Conservation (phyloP, 1,140 invertebrate species). For the Leptinotarsa lineolata region DNA sequence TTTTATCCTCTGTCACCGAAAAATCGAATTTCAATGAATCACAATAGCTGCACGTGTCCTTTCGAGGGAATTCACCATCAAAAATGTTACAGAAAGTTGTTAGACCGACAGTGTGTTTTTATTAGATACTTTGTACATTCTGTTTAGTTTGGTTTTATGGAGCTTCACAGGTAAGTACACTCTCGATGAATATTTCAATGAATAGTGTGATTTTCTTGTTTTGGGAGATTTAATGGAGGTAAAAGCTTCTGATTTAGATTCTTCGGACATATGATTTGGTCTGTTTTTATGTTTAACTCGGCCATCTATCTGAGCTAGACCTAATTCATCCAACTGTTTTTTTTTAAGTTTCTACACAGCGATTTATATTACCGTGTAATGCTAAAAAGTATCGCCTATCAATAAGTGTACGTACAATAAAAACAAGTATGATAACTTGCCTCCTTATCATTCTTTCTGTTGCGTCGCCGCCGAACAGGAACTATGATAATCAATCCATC, state of each 20-base stretch:
- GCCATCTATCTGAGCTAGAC: not conserved
- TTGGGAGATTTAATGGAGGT: not conserved
- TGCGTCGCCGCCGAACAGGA: not conserved
- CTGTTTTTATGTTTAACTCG: not conserved
- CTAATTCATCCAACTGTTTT: not conserved
- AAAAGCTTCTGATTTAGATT: not conserved
- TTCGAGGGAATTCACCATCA: constrained; percentile 6
- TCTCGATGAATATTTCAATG: not conserved
- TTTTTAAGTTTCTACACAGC: not conserved
- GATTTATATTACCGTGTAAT: constrained; percentile 9
- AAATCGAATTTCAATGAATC: not conserved
- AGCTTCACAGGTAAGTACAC: not conserved
- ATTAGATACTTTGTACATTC: constrained; percentile 7
- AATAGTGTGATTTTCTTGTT: not conserved
- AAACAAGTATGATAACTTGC: not conserved
- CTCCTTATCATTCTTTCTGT: not conserved
- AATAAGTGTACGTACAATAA: not conserved
- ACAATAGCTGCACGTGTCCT: not conserved
- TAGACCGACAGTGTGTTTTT: not conserved
- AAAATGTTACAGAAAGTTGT: constrained; percentile 16
- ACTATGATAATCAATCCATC: too few species aligned
- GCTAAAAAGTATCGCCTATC: constrained; percentile 2
- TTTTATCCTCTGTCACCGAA: not conserved
- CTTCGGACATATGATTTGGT: constrained; percentile 10
- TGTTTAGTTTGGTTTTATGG: not conserved